phyloP scores from a whole-genome alignment of 2,888 invertebrate species.

The Parascotia fuliginaria region DNA sequence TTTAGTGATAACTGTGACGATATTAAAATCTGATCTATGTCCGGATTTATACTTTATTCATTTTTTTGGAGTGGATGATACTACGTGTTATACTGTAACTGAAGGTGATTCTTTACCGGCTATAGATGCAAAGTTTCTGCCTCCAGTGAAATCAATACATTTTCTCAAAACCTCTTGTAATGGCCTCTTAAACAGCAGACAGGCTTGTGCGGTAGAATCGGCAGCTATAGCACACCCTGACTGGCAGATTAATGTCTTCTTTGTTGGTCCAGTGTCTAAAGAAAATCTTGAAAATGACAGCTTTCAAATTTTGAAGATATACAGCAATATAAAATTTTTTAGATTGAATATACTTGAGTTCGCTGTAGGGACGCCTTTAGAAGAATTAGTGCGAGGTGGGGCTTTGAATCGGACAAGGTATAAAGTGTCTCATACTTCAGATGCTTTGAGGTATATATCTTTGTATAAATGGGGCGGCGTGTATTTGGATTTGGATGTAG shows the following conservation, averaged over 20 bases:
- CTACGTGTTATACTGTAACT: background rate
- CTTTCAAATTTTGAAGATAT: conserved; percentile 14
- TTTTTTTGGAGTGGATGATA: too few species aligned
- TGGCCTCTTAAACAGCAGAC: conserved; percentile 5
- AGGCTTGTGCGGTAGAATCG: conserved; percentile 18
- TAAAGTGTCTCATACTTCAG: conserved; percentile 32
- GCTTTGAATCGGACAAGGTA: conserved; percentile 15
- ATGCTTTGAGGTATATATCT: conserved; percentile 34
- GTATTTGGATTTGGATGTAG: conserved; percentile 39
- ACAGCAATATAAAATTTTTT: conserved; percentile 26
- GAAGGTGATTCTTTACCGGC: background rate
- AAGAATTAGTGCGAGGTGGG: conserved; percentile 15
- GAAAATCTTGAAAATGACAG: conserved; percentile 1
- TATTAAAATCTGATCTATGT: too few species aligned
- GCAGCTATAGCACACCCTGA: conserved; percentile 11
- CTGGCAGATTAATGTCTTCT: conserved; percentile 6
- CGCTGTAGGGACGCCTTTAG: conserved; percentile 25
- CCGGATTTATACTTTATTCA: too few species aligned
- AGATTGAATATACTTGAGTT: conserved; percentile 29
- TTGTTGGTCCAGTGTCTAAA: conserved; percentile 22
- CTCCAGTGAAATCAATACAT: conserved; percentile 1
- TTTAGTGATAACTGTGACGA: too few species aligned
- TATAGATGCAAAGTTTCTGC: background rate
- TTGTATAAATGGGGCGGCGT: conserved; percentile 41
- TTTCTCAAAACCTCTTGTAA: conserved; percentile 12